Percentiles rank a stretch among this genome's conserved stretches.
These are phyloP conservation scores for Cathartes aura DNA, from an alignment of 2,113 vertebrate species.

Conservation along the genomic window DNA sequence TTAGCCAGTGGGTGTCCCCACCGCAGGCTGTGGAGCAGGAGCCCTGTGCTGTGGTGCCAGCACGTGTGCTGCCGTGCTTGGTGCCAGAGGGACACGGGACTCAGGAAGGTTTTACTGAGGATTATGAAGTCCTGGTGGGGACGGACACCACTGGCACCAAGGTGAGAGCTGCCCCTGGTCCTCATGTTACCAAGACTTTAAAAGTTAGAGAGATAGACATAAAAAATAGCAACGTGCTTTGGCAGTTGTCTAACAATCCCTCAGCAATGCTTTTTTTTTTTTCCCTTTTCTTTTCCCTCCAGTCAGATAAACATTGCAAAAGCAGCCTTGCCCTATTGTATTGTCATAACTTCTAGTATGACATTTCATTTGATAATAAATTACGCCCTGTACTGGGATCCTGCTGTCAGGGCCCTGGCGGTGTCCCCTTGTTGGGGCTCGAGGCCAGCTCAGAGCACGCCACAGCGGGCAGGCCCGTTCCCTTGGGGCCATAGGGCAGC, in stretches of 20 bases:
- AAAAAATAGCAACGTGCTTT: neutral
- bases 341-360: neutral
- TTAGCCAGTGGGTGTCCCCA: fast-evolving
- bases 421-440: neutral
- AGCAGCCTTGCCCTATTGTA: neutral
- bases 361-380: neutral
- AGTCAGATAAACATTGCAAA: neutral
- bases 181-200: neutral
- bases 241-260: neutral
- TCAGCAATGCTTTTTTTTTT: neutral
- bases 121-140: neutral
- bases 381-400: neutral
- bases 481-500: neutral
- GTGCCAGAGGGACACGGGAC: neutral
- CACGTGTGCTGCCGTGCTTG: neutral
- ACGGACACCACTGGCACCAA: neutral
- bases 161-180: neutral
- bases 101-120: neutral
- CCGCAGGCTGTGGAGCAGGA: fast-evolving
- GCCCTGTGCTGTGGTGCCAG: neutral
- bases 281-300: neutral
- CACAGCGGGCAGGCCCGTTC: fast-evolving
- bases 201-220: neutral
- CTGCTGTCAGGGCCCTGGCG: neutral
- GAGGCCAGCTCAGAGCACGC: neutral